Base-by-base conservation (phyloP, 2,888 invertebrate genomes). In the Nephrocerus scutellatus region DNA sequence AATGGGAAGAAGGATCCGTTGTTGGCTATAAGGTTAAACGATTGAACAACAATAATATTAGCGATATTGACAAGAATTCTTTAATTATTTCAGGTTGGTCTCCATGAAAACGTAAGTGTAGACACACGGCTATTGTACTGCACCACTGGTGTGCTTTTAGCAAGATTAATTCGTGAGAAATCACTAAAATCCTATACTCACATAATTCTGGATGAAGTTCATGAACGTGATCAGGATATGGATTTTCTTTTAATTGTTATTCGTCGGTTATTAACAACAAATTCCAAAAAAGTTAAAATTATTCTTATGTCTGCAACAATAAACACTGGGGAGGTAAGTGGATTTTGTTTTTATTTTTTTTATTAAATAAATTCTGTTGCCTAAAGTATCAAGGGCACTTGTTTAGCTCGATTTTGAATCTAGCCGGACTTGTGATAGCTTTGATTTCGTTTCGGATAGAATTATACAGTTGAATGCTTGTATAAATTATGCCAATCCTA, bases 271-370 rank as follows among this genome's bases (percentile, higher is more conserved):
- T 68, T 90, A 19, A 70, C 55, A 10, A 70, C 79, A 0, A 80
- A 79, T 58, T 81, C 82, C 0, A 67, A 71, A 1, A 66, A 72
- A 41, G 79, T 80, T 0, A 84, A 82, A 68, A 72, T 87, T 1
- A 74, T 96, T 34, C 71, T 96, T 3, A 96, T 96, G 95, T 95
- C 93, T 0, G 96, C 96, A 0, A 95, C 96, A 2, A 82, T 93
- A 53, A 79, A 91, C 56, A 75, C 81, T 0, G 66, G 74, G 3
- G 73, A 56, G 48, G 62, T 60, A 26, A 32, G 18, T 26, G n/a
- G n/a, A n/a, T n/a, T n/a, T n/a, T n/a, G n/a, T n/a, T n/a, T n/a
- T n/a, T n/a, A n/a, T n/a, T n/a, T n/a, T n/a, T n/a, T n/a, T n/a
- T n/a, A n/a, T n/a, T n/a, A n/a, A n/a, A n/a, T n/a, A n/a, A n/a